Evolutionary conservation across 2,797 vertebrate genomes (phyloP).

Genomic region (Vipera ursinii): DNA sequence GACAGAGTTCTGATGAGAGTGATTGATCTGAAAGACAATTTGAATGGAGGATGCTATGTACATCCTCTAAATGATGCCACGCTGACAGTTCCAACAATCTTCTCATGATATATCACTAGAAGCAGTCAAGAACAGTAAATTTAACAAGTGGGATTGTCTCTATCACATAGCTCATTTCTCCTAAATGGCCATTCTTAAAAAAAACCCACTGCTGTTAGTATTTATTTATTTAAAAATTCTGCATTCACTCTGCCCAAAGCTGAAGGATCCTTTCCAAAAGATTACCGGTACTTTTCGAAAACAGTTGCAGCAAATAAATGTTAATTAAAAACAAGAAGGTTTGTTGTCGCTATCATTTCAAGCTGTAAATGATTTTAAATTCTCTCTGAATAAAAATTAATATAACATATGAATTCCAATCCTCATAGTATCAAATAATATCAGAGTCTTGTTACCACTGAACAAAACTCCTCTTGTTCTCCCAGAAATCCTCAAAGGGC

Average conservation of each 20-base stretch:
- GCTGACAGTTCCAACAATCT: conserved; percentile 60
- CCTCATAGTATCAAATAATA: background rate
- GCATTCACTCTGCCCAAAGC: background rate
- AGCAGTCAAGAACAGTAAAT: conserved; percentile 54
- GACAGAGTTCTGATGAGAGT: conserved; percentile 55
- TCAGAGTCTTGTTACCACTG: background rate
- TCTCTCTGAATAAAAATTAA: background rate
- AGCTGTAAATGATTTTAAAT: background rate
- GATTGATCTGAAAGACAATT: conserved; percentile 65
- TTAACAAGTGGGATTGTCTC: conserved; percentile 62
- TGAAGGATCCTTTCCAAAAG: background rate
- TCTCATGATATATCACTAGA: conserved; percentile 53
- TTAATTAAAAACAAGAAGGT: background rate
- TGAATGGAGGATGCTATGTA: conserved; percentile 62
- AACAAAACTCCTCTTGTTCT: background rate
- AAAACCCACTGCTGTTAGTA: conserved; percentile 24
- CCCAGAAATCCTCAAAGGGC: background rate
- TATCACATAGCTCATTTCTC: conserved; percentile 52
- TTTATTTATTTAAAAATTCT: background rate
- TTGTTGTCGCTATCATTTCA: background rate
- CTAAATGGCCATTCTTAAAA: conserved; percentile 43
- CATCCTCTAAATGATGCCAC: conserved; percentile 55
- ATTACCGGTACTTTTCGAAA: background rate
- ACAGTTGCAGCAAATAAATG: background rate
- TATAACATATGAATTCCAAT: background rate